Evolutionary conservation across 1,140 invertebrate species (phyloP).

Genomic region (Anthonomus grandis): DNA sequence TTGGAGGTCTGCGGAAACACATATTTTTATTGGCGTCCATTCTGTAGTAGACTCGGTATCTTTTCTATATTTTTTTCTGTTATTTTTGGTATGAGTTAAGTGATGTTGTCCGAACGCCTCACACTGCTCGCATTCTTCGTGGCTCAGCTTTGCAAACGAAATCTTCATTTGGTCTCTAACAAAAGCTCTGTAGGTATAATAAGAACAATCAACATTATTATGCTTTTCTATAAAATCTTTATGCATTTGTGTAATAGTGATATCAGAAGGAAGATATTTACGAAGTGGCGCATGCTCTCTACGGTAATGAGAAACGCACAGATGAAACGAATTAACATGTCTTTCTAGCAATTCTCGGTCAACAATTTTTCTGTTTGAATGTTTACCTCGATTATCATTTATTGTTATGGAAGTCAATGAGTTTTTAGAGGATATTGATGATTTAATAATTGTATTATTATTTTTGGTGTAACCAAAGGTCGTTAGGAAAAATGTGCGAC

Average conservation of each 20-base stretch:
- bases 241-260: neutral
- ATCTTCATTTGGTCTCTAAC: too few species aligned
- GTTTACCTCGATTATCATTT: too few species aligned
- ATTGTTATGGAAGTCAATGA: neutral
- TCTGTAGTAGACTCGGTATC: neutral
- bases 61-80: neutral
- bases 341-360: neutral
- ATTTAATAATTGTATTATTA: neutral
- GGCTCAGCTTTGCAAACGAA: neutral
- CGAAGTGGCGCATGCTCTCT: neutral
- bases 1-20: too few species aligned
- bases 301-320: neutral
- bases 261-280: neutral
- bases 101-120: too few species aligned
- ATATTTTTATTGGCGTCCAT: too few species aligned
- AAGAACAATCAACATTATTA: too few species aligned
- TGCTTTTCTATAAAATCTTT: too few species aligned
- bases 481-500: neutral
- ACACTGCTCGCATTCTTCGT: neutral
- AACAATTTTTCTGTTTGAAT: neutral
- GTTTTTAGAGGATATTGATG: neutral
- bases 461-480: neutral
- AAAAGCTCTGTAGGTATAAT: too few species aligned
- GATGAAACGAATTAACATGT: neutral
- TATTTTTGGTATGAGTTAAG: neutral